phyloP scores from a whole-genome alignment of 2,888 invertebrate species.

The Macaria liturata region DNA sequence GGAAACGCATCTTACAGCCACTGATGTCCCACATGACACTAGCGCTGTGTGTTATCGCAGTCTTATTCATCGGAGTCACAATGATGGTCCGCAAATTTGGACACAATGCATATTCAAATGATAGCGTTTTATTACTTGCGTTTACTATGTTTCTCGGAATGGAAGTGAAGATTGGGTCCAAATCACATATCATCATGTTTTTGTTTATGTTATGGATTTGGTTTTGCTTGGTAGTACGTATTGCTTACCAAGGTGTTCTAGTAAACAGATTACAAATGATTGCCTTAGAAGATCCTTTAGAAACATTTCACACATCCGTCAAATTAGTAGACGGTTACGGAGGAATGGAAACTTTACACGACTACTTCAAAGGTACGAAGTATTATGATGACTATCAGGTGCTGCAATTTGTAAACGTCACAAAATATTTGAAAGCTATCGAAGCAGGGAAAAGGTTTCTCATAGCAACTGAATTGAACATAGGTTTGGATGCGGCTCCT shows the following conservation, averaged over 20 bases:
- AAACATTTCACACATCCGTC: constrained; percentile 47
- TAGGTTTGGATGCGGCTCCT: constrained; percentile 30
- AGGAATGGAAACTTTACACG: constrained; percentile 40
- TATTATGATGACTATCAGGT: constrained; percentile 39
- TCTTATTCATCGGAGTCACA: constrained; percentile 19
- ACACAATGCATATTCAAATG: constrained; percentile 22
- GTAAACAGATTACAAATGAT: constrained; percentile 48
- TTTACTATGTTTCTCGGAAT: constrained; percentile 58
- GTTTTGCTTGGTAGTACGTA: constrained; percentile 57
- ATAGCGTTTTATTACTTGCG: constrained; percentile 41
- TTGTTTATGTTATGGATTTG: constrained; percentile 59
- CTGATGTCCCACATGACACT: constrained; percentile 46
- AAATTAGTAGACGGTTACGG: constrained; percentile 46
- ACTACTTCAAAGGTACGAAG: constrained; percentile 44
- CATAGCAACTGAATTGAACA: constrained; percentile 40
- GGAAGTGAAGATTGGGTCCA: constrained; percentile 44
- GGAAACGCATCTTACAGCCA: constrained; percentile 53
- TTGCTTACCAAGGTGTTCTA: constrained; percentile 56
- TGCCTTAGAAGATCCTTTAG: constrained; percentile 49
- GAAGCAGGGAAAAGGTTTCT: constrained; percentile 51
- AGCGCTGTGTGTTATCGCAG: constrained; percentile 11
- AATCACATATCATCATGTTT: constrained; percentile 46
- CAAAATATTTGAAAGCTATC: constrained; percentile 39
- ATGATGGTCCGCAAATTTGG: constrained; percentile 34
- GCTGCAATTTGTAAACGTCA: constrained; percentile 35